Conservation (phyloP, 2,797 vertebrate genomes). For the Xiphophorus birchmanni region DNA sequence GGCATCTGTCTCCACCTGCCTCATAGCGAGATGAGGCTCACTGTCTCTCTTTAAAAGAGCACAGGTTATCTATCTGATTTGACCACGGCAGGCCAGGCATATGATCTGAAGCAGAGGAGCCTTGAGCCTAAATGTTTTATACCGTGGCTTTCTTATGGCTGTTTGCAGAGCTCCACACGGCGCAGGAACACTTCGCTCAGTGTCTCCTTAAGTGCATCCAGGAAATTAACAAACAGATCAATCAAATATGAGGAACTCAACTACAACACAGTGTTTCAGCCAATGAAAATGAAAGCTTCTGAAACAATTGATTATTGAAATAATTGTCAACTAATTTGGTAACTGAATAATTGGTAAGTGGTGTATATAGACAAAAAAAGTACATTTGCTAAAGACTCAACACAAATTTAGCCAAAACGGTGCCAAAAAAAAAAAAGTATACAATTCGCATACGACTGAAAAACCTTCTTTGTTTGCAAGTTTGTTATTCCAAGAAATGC, state of each 20-base stretch:
- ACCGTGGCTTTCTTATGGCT: slow-evolving; percentile 42
- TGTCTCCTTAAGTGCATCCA: slow-evolving; percentile 29
- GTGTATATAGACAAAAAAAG: too few species aligned
- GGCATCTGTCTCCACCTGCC: slow-evolving; percentile 76
- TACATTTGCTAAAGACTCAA: too few species aligned
- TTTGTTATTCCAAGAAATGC: too few species aligned
- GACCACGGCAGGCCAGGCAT: slow-evolving; percentile 58
- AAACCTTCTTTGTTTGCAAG: too few species aligned
- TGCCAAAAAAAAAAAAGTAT: too few species aligned
- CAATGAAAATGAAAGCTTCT: neutral
- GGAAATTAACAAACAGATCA: slow-evolving; percentile 24
- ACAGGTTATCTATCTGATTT: slow-evolving; percentile 79
- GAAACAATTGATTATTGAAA: too few species aligned
- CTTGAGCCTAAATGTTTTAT: slow-evolving; percentile 74
- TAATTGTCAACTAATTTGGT: too few species aligned
- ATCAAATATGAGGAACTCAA: slow-evolving; percentile 14
- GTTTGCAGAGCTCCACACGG: slow-evolving; percentile 20
- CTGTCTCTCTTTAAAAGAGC: slow-evolving; percentile 73
- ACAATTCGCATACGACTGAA: too few species aligned
- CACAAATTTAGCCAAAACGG: too few species aligned
- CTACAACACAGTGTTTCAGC: neutral
- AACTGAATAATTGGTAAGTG: too few species aligned
- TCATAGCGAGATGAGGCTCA: slow-evolving; percentile 64
- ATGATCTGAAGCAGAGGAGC: slow-evolving; percentile 69
- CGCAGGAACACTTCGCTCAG: slow-evolving; percentile 12